Evolutionary conservation across 53 echinoderm and acorn worm genomes (phyloP), one percentile per base, ranked within the genome.

Genomic region (Patiria pectinifera): DNA sequence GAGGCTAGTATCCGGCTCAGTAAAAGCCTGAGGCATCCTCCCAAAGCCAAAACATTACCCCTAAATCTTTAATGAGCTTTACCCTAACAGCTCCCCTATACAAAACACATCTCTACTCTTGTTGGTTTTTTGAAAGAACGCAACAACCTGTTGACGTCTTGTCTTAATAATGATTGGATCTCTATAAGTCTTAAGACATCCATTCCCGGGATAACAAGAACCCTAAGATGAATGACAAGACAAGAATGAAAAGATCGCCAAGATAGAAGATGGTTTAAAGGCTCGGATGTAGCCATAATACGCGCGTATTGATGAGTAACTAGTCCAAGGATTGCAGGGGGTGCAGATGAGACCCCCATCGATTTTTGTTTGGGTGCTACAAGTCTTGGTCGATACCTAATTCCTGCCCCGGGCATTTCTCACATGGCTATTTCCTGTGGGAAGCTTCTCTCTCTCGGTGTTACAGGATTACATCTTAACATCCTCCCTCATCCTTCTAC

Each of bases 321-420:
- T 47, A 44, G 79, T 70, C 7, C 19, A 35, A 19, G 24, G 86
- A 48, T 22, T 48, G 47, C 19, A 2, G 45, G 35, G 49, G 75
- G 21, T 62, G 3, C 15, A 21, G 15, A 74, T 24, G 45, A 48
- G 21, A 53, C n/a, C 46, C 21, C 48, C 74, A 86, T 86, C 45
- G 48, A 74, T 86, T 72, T 86, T 72, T 86, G 86, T 86, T 86
- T 86, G 86, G 86, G 86, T 86, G 70, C 35, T 35, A 35, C 35
- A 35, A 35, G 35, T 35, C 70, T 59, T 85, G 70, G 19, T 85
- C 70, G 85, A 85, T 85, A 45, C 69, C 70, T 44, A 85, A 85
- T 85, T 45, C 85, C 18, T 71, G 86, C 86, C 75, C 72, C 6
- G 25, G 86, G 86, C 86, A 86, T 15, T 19, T 72, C 23, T 24